phyloP scores from a whole-genome alignment of 2,888 invertebrate species.

The Chloroclysta siterata region DNA sequence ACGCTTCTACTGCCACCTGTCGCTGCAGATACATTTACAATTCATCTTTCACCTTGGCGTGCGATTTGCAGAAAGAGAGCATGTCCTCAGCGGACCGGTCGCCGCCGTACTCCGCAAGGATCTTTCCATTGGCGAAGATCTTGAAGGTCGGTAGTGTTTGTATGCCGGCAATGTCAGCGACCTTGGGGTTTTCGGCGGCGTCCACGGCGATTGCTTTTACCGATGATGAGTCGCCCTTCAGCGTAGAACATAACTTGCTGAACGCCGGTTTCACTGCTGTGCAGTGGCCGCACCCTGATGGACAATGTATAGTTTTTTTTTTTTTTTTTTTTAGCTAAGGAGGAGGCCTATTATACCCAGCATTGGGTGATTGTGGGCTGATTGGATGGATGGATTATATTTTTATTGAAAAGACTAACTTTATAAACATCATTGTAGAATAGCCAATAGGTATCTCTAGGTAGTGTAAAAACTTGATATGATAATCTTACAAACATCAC shows the following conservation, averaged over 20 bases:
- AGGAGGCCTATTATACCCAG: too few species aligned
- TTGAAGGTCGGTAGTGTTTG: slow-evolving; percentile 89
- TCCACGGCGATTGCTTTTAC: slow-evolving; percentile 86
- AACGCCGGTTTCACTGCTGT: slow-evolving; percentile 88
- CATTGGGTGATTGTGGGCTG: background rate
- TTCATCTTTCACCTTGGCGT: slow-evolving; percentile 69
- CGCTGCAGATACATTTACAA: slow-evolving; percentile 59
- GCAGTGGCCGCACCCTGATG: slow-evolving; percentile 90
- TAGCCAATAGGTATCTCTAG: too few species aligned
- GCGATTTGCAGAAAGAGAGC: slow-evolving; percentile 71
- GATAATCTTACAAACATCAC: too few species aligned
- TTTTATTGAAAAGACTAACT: too few species aligned
- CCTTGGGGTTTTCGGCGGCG: slow-evolving; percentile 85
- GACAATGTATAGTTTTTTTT: too few species aligned
- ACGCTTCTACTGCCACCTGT: slow-evolving; percentile 1
- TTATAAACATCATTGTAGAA: too few species aligned
- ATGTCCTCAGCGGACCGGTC: slow-evolving; percentile 84
- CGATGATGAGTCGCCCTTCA: slow-evolving; percentile 68
- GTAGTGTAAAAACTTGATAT: too few species aligned
- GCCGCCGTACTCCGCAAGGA: slow-evolving; percentile 84
- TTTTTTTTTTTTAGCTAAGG: too few species aligned
- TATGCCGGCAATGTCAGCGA: slow-evolving; percentile 86
- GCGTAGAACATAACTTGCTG: slow-evolving; percentile 81
- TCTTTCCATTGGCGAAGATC: slow-evolving; percentile 83
- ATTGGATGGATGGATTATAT: too few species aligned